Evolutionary conservation across 2,797 vertebrate species (phyloP), one percentile per base, ranked within the genome.

Genomic region (Netta rufina): DNA sequence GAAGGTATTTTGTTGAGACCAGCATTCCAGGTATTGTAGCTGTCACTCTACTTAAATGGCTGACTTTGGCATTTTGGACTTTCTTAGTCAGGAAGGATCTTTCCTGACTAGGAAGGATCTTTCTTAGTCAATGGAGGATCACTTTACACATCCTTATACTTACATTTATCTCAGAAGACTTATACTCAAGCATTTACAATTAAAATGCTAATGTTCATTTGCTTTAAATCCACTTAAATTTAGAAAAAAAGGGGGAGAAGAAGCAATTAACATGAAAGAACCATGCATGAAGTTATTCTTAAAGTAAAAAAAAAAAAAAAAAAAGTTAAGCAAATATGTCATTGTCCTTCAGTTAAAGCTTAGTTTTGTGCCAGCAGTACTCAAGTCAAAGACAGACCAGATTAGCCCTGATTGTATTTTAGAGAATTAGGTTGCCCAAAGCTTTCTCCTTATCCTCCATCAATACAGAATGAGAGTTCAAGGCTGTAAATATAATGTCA

Each of bases 341-440:
- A 32, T 21, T 93, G 84, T 47, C 45, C 33, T 89, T 80, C 41
- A 72, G 27, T 24, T 83, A 9, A 58, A 33, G 33, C 53, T 90
- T 86, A 86, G 38, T 61, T 67, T 22, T 14, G 8, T 77, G 56
- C 33, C 64, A 74, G 60, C 47, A 45, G 79, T 79, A 60, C 49
- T 84, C n/a, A 87, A 43, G 36, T 36, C 38, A 79, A 30, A 0
- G 4, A 47, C 11, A 51, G 90, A 82, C 80, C 20, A 1, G 21
- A 75, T 47, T 43, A 64, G 32, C 30, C 53, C 82, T 73, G 77
- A 84, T 30, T 61, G 14, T 86, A 94, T 90, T 73, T 94, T 73
- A 58, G 74, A 79, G 91, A 91, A 82, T 88, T 64, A 86, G 15
- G 39, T 89, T 93, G 39, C 77, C 36, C 67, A 77, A 77, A 84